Percentiles rank a stretch among this genome's conserved stretches.
These are phyloP conservation scores for Amphipyra berbera DNA, from an alignment of 2,888 invertebrate genomes.

Conservation along the genomic window DNA sequence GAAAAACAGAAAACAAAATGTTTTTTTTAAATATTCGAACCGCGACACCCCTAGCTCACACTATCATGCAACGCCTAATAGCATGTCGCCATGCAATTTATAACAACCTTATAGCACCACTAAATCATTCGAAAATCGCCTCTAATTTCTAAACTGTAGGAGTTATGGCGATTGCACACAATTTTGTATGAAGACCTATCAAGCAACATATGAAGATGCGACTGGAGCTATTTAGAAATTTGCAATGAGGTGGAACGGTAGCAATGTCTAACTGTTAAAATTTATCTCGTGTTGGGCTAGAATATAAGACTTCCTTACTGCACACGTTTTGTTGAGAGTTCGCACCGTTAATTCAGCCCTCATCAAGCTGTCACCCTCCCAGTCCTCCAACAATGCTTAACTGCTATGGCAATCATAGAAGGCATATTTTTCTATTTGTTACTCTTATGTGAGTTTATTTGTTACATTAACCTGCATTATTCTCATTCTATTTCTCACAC, in stretches of 20 bases:
- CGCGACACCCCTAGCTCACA: constrained; percentile 29
- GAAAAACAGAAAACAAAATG: too few species aligned
- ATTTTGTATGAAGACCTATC: constrained; percentile 15
- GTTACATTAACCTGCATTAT: too few species aligned
- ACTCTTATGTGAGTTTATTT: too few species aligned
- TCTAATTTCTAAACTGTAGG: constrained; percentile 7
- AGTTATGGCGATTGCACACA: constrained; percentile 24
- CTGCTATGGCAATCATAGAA: too few species aligned
- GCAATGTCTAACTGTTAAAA: neutral
- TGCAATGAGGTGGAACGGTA: constrained; percentile 18
- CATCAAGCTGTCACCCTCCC: too few species aligned
- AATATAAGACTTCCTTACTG: too few species aligned
- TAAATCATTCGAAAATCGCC: constrained; percentile 38
- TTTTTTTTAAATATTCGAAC: neutral
- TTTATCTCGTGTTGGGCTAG: too few species aligned
- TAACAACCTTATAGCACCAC: constrained; percentile 28
- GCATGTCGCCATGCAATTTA: constrained; percentile 37
- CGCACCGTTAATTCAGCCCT: too few species aligned
- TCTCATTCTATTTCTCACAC: too few species aligned
- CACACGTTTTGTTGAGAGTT: too few species aligned
- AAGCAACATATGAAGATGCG: constrained; percentile 13
- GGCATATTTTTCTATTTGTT: too few species aligned
- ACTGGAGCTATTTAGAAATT: constrained; percentile 23
- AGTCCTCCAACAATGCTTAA: too few species aligned
- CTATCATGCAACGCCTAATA: constrained; percentile 46